These are phyloP conservation scores for Odontocolon sp. DNA, from an alignment of 2,888 invertebrate genomes.

Conservation along the genomic window DNA sequence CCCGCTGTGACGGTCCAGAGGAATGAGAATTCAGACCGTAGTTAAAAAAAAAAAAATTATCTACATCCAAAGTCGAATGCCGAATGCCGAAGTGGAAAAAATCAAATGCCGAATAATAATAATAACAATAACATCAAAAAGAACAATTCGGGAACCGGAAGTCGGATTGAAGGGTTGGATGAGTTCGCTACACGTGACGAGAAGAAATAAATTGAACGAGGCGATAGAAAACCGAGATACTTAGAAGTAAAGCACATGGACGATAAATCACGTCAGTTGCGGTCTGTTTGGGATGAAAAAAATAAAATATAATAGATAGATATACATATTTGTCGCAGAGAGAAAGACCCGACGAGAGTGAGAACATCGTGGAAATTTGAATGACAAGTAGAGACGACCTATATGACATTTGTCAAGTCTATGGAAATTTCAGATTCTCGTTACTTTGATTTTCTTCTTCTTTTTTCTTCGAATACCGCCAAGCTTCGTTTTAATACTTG, in stretches of 20 bases:
- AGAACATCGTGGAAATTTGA: conserved; percentile 12
- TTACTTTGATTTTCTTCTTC: neutral
- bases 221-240: neutral
- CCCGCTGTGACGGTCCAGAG: too few species aligned
- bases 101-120: neutral
- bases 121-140: neutral
- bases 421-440: conserved; percentile 29
- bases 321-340: neutral
- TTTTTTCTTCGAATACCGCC: conserved; percentile 23
- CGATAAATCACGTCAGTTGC: conserved; percentile 20
- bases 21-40: too few species aligned
- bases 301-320: neutral
- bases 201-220: neutral
- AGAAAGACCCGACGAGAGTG: neutral
- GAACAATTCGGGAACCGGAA: conserved; percentile 3
- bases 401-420: neutral
- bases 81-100: too few species aligned
- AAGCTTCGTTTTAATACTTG: conserved; percentile 29
- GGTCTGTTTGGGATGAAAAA: neutral
- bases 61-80: too few species aligned
- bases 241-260: neutral
- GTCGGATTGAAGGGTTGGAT: neutral
- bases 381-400: conserved; percentile 26
- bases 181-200: neutral
- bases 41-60: neutral